Evolutionary conservation across 2,797 vertebrate species (phyloP), one percentile per base, ranked within the genome.

Genomic region (Odontamblyopus rebecca): DNA sequence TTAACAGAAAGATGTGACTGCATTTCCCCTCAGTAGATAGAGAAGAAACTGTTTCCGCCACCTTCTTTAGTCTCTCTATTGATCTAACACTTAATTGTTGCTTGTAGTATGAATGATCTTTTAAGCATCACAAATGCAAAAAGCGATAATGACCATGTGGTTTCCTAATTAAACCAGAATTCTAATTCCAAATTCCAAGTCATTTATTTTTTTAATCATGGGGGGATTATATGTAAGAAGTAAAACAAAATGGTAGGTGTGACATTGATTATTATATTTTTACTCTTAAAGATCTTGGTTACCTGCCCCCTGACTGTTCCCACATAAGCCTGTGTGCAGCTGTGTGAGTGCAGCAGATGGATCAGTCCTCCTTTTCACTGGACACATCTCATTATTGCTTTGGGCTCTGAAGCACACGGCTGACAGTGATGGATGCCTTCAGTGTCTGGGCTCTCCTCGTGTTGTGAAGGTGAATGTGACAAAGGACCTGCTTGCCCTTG

Each of bases 391-490:
- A 85, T 76, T 79, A 76, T 71, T 75, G 73, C 69, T 68, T 62
- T 75, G 69, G 71, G 67, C 67, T 70, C 62, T 77, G 73, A 80
- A 77, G 81, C 73, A 72, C 27, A 53, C 27, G 66, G n/a, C 61
- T 67, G 75, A 72, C 74, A 78, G 67, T 75, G 78, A 87, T 69
- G 75, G 0, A 80, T 83, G 75, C 82, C 64, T 67, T 27, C 66
- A 48, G 60, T 75, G 74, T 79, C 70, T 69, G 26, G 12, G 35
- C 29, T 68, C 67, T 69, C 61, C 27, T 18, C 5, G 57, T 7
- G 66, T 68, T 70, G 76, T 30, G 27, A 66, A 71, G 73, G 73
- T 78, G 70, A 79, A 68, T 32, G 54, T 62, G 50, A 72, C 63
- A n/a, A 62, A 72, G 75, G 16, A 61, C 53, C 23, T 4, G 1